These are phyloP conservation scores for Cochlearius cochlearius DNA, from an alignment of 2,113 vertebrate species.

Conservation along the genomic window DNA sequence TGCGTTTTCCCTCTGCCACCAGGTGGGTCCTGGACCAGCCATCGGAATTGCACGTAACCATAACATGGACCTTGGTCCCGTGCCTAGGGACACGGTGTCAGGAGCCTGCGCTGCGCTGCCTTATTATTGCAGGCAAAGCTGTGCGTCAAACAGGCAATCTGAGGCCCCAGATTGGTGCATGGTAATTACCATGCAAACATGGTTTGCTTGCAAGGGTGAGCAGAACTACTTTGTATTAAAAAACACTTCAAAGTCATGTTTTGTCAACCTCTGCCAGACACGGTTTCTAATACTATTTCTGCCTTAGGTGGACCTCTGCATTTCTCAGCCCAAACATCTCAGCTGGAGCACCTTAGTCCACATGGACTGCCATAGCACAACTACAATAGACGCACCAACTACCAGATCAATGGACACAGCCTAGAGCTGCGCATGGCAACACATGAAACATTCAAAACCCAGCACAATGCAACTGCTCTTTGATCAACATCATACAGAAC, in stretches of 20 bases:
- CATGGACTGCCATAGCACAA: neutral
- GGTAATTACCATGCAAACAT: neutral
- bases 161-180: neutral
- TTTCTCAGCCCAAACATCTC: neutral
- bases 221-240: neutral
- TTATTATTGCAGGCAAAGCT: neutral
- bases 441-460: neutral
- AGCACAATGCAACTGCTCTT: neutral
- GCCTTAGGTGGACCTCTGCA: neutral
- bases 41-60: accelerated
- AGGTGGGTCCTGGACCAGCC: neutral
- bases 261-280: neutral
- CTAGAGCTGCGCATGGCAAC: neutral
- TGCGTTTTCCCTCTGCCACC: neutral
- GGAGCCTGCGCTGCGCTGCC: neutral
- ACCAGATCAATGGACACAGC: neutral
- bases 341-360: neutral
- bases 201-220: neutral
- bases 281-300: neutral
- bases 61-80: accelerated
- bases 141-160: neutral
- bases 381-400: neutral
- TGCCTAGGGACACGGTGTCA: neutral
- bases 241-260: neutral
- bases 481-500: neutral